Conservation (phyloP, 2,113 vertebrate species). For the human region GRCh38 chr2:9242001-9242500, state of each 20-base stretch:
- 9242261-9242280: background rate
- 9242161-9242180: background rate
- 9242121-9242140: background rate
- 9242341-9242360: background rate
- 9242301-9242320: background rate
- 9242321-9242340: background rate
- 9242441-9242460: background rate
- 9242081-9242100: background rate
- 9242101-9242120: background rate
- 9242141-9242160: background rate
- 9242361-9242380: background rate
- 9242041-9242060: background rate
- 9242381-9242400: background rate
- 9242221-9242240: background rate
- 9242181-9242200: background rate
- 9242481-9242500: background rate
- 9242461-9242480: background rate
- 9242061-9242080: background rate
- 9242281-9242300: background rate
- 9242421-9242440: background rate
- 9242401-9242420: background rate
- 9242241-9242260: background rate
- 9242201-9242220: background rate
- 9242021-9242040: background rate
- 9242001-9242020: background rate